Percentiles rank a stretch among this genome's conserved stretches.
These are phyloP conservation scores for Diarsia brunnea DNA, from an alignment of 2,888 invertebrate genomes.

Conservation along the genomic window DNA sequence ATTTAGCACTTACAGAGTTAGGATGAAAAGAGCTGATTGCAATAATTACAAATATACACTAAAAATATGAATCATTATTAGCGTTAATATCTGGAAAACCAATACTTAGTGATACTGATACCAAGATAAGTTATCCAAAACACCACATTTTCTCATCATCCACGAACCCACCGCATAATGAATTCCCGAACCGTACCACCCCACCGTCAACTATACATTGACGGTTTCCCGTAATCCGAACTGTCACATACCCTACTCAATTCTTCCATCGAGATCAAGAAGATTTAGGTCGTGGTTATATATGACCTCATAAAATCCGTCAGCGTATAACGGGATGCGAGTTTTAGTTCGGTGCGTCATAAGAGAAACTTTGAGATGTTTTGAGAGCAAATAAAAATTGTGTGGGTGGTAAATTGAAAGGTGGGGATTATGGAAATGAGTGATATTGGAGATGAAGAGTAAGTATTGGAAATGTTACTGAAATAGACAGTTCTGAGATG, in stretches of 20 bases:
- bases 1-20: not conserved
- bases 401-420: constrained; percentile 40
- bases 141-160: constrained; percentile 11
- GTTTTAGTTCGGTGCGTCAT: constrained; percentile 60
- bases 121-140: not conserved
- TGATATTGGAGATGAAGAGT: constrained; percentile 30
- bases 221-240: constrained; percentile 72
- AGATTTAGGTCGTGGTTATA: constrained; percentile 76
- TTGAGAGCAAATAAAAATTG: constrained; percentile 52
- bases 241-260: constrained; percentile 75
- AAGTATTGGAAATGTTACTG: not conserved
- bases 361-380: constrained; percentile 49
- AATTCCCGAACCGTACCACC: constrained; percentile 46
- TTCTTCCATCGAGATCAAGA: constrained; percentile 72
- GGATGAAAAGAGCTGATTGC: not conserved
- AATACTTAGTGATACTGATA: not conserved
- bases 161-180: constrained; percentile 34
- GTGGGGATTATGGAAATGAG: constrained; percentile 48
- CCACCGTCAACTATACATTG: constrained; percentile 61
- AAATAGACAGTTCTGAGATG: constrained; percentile 9
- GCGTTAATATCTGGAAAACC: not conserved
- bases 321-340: constrained; percentile 58
- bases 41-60: not conserved
- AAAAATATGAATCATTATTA: not conserved
- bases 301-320: constrained; percentile 71